Evolutionary conservation across 2,888 invertebrate genomes (phyloP).

Genomic region (Sturmia bella): DNA sequence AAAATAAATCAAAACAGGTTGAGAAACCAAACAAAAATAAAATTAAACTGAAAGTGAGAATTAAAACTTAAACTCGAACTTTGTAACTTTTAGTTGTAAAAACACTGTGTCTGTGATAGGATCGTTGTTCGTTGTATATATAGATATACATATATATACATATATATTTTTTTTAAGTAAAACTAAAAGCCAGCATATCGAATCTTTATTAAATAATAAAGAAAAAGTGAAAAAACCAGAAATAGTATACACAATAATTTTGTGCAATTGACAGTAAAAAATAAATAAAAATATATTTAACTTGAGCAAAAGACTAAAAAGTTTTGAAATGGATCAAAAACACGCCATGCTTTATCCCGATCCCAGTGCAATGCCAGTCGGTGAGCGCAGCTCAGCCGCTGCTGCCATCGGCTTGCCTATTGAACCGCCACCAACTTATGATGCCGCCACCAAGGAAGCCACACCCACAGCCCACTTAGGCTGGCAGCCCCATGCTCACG

Average conservation of each 20-base stretch:
- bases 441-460: slow-evolving; percentile 73
- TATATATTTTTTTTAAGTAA: not conserved
- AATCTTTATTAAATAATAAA: slow-evolving; percentile 16
- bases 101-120: slow-evolving; percentile 47
- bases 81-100: slow-evolving; percentile 55
- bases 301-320: slow-evolving; percentile 74
- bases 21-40: slow-evolving; percentile 20
- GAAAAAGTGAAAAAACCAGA: slow-evolving; percentile 22
- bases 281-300: not conserved
- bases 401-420: slow-evolving; percentile 71
- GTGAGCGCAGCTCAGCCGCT: slow-evolving; percentile 71
- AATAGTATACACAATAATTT: slow-evolving; percentile 48
- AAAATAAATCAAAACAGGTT: slow-evolving; percentile 15
- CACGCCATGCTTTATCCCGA: slow-evolving; percentile 80
- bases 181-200: not conserved
- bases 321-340: slow-evolving; percentile 77
- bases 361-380: slow-evolving; percentile 60
- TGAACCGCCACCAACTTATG: slow-evolving; percentile 80
- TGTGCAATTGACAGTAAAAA: slow-evolving; percentile 6
- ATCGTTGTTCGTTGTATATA: slow-evolving; percentile 9
- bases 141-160: no score
- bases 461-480: slow-evolving; percentile 24
- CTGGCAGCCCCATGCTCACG: slow-evolving; percentile 65
- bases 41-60: slow-evolving; percentile 33
- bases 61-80: slow-evolving; percentile 54